Percentiles rank a stretch among this genome's conserved stretches.
phyloP scores from a whole-genome alignment of 2,113 vertebrate species.

The Eurystomus gularis region DNA sequence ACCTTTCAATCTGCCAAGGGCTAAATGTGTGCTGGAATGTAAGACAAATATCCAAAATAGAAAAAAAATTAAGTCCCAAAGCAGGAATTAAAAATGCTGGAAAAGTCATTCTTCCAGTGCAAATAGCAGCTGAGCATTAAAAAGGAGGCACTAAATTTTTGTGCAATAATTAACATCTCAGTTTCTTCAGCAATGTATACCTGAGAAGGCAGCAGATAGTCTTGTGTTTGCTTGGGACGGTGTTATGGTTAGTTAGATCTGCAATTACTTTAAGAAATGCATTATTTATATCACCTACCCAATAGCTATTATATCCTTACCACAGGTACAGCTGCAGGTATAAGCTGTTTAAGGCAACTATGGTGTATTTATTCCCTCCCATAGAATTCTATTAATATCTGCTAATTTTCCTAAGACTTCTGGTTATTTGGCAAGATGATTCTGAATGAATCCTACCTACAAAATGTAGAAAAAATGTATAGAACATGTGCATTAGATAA shows the following conservation, averaged over 20 bases:
- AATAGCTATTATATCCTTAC: neutral
- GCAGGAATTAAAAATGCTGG: neutral
- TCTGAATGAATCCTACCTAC: neutral
- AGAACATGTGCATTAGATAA: neutral
- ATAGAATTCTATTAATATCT: neutral
- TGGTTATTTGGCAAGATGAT: neutral
- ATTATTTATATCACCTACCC: neutral
- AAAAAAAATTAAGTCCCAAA: neutral
- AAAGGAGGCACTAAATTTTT: neutral
- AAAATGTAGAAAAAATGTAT: neutral
- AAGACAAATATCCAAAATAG: neutral
- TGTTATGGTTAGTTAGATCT: neutral
- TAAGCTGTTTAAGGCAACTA: neutral
- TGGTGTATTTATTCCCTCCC: neutral
- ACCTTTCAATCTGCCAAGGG: conserved; percentile 62
- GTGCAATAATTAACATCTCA: neutral
- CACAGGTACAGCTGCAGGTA: neutral
- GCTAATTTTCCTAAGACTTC: neutral
- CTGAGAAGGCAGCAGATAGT: neutral
- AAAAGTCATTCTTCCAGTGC: neutral
- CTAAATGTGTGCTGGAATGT: neutral
- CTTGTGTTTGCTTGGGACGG: neutral
- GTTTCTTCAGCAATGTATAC: neutral
- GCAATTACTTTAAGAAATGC: neutral
- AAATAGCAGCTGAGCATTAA: neutral